Base-by-base conservation (phyloP, 2,888 invertebrate genomes). In the Chymomyza amoena region DNA sequence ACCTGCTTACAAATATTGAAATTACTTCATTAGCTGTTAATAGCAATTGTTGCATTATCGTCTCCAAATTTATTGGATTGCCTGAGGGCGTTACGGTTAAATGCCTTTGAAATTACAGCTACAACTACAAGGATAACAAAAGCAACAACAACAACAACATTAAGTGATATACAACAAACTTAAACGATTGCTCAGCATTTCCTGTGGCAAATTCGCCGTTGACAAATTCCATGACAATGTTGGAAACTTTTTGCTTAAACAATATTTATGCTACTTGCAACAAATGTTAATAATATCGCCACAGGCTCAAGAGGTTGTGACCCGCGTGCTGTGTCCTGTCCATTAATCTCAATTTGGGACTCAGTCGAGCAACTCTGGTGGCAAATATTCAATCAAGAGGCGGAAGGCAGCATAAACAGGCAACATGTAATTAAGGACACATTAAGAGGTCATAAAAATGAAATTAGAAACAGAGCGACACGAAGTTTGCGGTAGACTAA, bases 401-500 rank as follows among this genome's bases (percentile, higher is more conserved):
- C 51, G 61, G 65, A 56, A 66, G 54, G 32, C 70, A 25, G 20
- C 57, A 54, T 20, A 54, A 54, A 56, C 50, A 32, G 50, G 59
- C 65, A 63, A 65, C 66, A 57, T 57, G 73, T 81, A 83, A 83
- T 83, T 87, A 83, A 83, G 79, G 74, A 45, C 72, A 72, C 87
- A 83, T 87, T 83, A 84, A 76, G 75, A 50, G 76, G 73, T 84
- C 87, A 83, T 83, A 78, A 84, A 87, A 87, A 80, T 87, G 78
- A 80, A 87, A 87, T 78, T 87, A 45, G 39, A 45, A 45, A 45
- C 2, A 45, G 3, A 45, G 39, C 13, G n/a, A n/a, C n/a, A 13
- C 39, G 39, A 13, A 45, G 39, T 45, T 45, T 45, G 39, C 39
- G 39, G 39, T 45, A 32, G 32, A 32, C 1, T 32, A 9, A 4